phyloP scores from a whole-genome alignment of 2,113 vertebrate genomes.

The Ornithorhynchus anatinus region DNA sequence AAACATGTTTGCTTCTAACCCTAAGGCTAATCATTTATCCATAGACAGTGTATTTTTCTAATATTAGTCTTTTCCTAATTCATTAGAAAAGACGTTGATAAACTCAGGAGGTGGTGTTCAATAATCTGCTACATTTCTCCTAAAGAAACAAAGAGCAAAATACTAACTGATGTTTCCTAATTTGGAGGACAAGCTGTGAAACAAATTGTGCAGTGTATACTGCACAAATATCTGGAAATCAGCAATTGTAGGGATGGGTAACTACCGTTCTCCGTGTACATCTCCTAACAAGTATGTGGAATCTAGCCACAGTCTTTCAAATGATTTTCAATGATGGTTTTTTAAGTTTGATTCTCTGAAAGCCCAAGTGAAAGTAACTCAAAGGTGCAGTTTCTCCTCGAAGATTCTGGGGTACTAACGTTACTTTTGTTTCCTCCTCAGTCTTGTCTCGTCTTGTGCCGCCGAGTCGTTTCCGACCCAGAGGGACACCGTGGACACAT shows the following conservation, averaged over 20 bases:
- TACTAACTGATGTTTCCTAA: slow-evolving; percentile 68
- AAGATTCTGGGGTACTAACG: too few relatives aligned
- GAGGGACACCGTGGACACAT: too few relatives aligned
- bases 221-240: slow-evolving; percentile 40
- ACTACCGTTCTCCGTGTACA: not conserved
- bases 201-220: slow-evolving; percentile 38
- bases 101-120: slow-evolving; percentile 47
- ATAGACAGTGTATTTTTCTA: slow-evolving; percentile 56
- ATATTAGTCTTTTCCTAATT: slow-evolving; percentile 19
- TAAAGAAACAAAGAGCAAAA: slow-evolving; percentile 58
- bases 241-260: slow-evolving; percentile 39
- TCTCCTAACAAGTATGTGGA: not conserved
- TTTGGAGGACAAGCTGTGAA: slow-evolving; percentile 60
- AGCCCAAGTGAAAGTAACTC: too few relatives aligned
- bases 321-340: too few relatives aligned
- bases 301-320: too few relatives aligned
- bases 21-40: slow-evolving; percentile 48
- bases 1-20: slow-evolving; percentile 58
- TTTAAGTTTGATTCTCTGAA: too few relatives aligned
- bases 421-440: too few relatives aligned
- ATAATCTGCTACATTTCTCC: slow-evolving; percentile 41
- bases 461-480: too few relatives aligned
- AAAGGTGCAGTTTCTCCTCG: too few relatives aligned
- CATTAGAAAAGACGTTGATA: slow-evolving; percentile 34
- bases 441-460: too few relatives aligned